These are phyloP conservation scores for Pteronotus mesoamericanus DNA, from an alignment of 2,797 vertebrate species.

Conservation along the genomic window DNA sequence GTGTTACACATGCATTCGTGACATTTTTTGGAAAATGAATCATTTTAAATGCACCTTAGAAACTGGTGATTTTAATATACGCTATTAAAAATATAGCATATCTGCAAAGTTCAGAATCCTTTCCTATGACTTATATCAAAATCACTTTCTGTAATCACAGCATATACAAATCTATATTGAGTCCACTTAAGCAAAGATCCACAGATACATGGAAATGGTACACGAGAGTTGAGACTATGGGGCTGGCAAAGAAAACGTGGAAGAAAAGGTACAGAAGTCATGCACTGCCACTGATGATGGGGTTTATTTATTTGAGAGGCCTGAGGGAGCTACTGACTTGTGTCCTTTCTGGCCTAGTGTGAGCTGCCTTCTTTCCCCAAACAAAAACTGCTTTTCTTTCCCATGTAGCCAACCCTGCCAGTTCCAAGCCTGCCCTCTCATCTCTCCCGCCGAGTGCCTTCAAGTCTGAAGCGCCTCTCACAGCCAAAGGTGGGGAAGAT, in stretches of 20 bases:
- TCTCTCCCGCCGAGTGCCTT: background rate
- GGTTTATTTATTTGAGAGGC: background rate
- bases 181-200: background rate
- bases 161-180: background rate
- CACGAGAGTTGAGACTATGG: background rate
- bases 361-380: background rate
- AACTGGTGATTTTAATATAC: background rate
- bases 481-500: slow-evolving; percentile 9
- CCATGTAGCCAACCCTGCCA: background rate
- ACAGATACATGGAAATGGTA: background rate
- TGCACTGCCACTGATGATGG: background rate
- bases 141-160: background rate
- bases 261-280: background rate
- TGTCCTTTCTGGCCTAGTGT: background rate
- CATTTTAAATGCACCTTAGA: background rate
- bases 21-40: background rate
- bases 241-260: background rate
- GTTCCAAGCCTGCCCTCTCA: background rate
- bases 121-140: background rate
- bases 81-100: background rate
- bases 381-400: background rate
- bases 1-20: background rate
- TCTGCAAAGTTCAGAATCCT: background rate
- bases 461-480: background rate
- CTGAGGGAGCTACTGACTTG: background rate